Base-by-base conservation (phyloP, 1,140 invertebrate genomes). In the Galleria mellonella region DNA sequence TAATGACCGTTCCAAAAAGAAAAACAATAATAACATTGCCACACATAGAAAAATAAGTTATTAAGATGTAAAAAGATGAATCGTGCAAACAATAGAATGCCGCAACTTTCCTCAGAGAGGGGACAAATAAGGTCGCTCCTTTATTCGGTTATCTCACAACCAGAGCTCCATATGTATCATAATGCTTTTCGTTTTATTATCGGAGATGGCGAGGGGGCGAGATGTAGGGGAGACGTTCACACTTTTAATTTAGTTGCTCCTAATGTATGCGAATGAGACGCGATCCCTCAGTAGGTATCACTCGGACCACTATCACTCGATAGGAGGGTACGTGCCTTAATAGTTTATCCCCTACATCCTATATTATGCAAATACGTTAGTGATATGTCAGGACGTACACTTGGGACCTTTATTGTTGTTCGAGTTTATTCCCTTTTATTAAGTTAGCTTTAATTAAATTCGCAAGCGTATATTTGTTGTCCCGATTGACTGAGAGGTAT, bases 391-490 rank as follows among this genome's bases (percentile, higher is more conserved):
- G 68, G 49, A 55, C 48, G 59, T 74, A 72, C 81, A 75, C 81
- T 74, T 65, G 77, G 81, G 77, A 78, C 66, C 64, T 75, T 78
- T 81, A 82, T 81, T 81, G 73, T 79, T 68, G 72, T 76, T 72
- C 66, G 62, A 71, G 73, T 81, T 75, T 73, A 77, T 79, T 75
- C 72, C 67, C 61, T 77, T 74, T 72, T 83, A 83, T 83, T 76
- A 73, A 82, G 77, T 81, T 76, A 74, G 73, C 71, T 84, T 82
- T 84, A 82, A 84, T 84, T 84, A 84, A 84, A 84, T 81, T 79
- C 60, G 55, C 73, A 68, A 62, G 51, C 55, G 56, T 65, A 71
- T 66, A 78, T 78, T 83, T 77, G 72, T 78, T 55, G 61, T 68
- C 55, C 52, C 69, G 70, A 79, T 83, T 83, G 73, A 72, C 70